phyloP scores from a whole-genome alignment of 1,140 invertebrate genomes.

The Macrotrachela quadricornifera region DNA sequence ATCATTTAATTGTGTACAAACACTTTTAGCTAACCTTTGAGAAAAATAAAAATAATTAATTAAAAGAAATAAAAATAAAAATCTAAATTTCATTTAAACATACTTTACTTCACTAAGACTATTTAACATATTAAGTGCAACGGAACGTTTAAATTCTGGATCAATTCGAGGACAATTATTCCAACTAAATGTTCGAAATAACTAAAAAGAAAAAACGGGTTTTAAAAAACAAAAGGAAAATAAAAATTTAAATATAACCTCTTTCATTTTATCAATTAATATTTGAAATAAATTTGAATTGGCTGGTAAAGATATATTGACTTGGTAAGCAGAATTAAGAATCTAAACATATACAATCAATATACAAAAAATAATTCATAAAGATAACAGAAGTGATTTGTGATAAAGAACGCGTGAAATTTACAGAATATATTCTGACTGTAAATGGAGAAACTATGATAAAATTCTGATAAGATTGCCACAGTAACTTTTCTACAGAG shows the following conservation, averaged over 20 bases:
- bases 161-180: conserved; percentile 41
- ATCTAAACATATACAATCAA: conserved; percentile 33
- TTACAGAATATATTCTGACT: no score
- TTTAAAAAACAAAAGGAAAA: not conserved
- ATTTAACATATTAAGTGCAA: conserved; percentile 48
- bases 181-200: conserved; percentile 40
- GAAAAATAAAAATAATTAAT: no score
- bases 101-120: conserved; percentile 42
- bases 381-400: no score
- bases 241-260: conserved; percentile 28
- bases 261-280: conserved; percentile 52
- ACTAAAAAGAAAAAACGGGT: conserved; percentile 15
- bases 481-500: no score
- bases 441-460: no score
- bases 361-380: no score
- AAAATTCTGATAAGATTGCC: no score
- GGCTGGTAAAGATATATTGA: conserved; percentile 53
- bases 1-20: no score
- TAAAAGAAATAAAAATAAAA: not conserved
- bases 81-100: not conserved
- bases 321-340: conserved; percentile 52
- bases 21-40: no score
- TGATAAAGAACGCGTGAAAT: no score
- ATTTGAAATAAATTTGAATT: conserved; percentile 50
- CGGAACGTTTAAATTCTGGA: conserved; percentile 46